Percentiles rank a stretch among this genome's conserved stretches.
These are phyloP conservation scores for Corbicula japonica DNA, from an alignment of 2,888 invertebrate genomes.

Conservation along the genomic window DNA sequence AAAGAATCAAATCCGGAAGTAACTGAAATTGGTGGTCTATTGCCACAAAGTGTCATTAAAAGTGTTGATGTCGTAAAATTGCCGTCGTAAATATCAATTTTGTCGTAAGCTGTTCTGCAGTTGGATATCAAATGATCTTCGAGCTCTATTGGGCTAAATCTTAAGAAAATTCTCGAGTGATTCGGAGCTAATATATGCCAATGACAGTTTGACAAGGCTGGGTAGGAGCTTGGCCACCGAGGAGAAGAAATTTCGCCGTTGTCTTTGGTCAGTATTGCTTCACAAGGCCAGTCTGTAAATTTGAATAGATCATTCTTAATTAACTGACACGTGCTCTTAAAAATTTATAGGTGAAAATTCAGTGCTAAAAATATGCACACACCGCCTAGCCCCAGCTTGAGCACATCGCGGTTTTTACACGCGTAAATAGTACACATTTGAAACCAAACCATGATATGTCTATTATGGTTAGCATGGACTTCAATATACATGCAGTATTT, in stretches of 20 bases:
- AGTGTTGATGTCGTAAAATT: constrained; percentile 51
- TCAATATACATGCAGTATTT: too few relatives aligned
- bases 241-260: constrained; percentile 84
- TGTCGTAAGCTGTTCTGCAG: constrained; percentile 77
- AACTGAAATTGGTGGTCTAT: constrained; percentile 63
- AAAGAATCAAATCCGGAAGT: constrained; percentile 73
- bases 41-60: constrained; percentile 72
- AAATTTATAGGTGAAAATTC: too few relatives aligned
- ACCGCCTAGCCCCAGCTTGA: too few relatives aligned
- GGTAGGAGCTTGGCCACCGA: constrained; percentile 82
- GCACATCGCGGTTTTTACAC: too few relatives aligned
- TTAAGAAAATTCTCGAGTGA: constrained; percentile 72
- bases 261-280: constrained; percentile 72
- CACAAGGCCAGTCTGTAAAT: constrained; percentile 84
- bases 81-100: constrained; percentile 74
- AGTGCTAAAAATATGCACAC: too few relatives aligned
- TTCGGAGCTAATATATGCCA: constrained; percentile 80
- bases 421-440: too few relatives aligned
- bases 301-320: too few relatives aligned
- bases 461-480: too few relatives aligned
- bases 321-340: too few relatives aligned
- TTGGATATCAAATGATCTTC: constrained; percentile 78
- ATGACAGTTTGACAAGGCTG: constrained; percentile 74
- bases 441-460: too few relatives aligned
- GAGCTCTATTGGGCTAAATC: constrained; percentile 79